These are phyloP conservation scores for Echinops telfairi DNA, from an alignment of 2,113 vertebrate genomes.

Conservation along the genomic window DNA sequence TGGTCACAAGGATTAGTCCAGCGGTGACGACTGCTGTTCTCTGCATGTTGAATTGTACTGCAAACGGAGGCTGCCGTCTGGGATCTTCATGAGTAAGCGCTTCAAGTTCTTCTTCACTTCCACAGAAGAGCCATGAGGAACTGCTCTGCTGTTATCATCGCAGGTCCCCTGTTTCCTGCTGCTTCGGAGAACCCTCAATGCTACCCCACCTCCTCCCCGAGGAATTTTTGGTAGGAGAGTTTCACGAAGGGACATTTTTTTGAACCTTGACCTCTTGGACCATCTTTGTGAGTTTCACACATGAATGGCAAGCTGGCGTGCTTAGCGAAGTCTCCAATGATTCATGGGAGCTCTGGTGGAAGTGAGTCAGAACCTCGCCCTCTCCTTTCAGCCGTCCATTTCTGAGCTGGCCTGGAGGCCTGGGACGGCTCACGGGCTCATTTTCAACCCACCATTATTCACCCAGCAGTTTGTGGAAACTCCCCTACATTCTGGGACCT, in stretches of 20 bases:
- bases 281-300: background rate
- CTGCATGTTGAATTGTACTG: too few species aligned
- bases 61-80: too few species aligned
- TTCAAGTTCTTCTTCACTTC: too few species aligned
- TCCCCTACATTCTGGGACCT: background rate
- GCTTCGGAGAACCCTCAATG: too few species aligned
- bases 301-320: background rate
- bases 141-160: too few species aligned
- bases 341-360: background rate
- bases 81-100: too few species aligned
- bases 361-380: background rate
- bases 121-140: too few species aligned
- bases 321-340: background rate
- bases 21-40: too few species aligned
- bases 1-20: too few species aligned
- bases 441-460: conserved; percentile 1
- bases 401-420: background rate
- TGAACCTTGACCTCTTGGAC: background rate
- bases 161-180: background rate
- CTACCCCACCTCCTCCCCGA: background rate
- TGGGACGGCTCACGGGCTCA: background rate
- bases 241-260: background rate
- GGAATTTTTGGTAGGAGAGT: background rate
- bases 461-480: conserved; percentile 12
- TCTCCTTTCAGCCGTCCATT: background rate